Conservation (phyloP, 2,113 vertebrate species). For the Sceloporus undulatus region DNA sequence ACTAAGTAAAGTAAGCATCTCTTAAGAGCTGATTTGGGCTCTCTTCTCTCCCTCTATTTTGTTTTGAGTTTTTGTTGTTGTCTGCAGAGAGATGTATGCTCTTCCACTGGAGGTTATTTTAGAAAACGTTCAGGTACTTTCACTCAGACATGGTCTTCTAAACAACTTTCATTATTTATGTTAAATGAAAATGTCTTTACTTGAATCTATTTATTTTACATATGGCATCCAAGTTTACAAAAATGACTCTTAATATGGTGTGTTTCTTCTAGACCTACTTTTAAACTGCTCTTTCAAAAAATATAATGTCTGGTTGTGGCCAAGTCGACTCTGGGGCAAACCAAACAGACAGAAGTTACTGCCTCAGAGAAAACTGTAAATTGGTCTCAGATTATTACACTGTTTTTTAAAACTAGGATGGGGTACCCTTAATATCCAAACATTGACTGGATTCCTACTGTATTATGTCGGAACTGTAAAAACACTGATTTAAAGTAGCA, state of each 20-base stretch:
- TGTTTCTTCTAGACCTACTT: neutral
- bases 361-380: neutral
- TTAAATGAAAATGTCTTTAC: conserved; percentile 39
- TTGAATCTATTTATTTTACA: conserved; percentile 52
- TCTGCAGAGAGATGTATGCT: neutral
- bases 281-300: neutral
- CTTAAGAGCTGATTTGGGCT: conserved; percentile 32
- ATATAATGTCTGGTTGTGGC: neutral
- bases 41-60: neutral
- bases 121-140: conserved; percentile 35
- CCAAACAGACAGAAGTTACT: neutral
- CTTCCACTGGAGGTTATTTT: neutral
- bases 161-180: conserved; percentile 39
- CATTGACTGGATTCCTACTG: conserved; percentile 38
- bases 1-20: conserved; percentile 35
- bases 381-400: neutral
- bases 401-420: conserved; percentile 28
- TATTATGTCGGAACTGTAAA: conserved; percentile 46
- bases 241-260: conserved; percentile 26
- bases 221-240: conserved; percentile 41
- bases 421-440: conserved; percentile 43
- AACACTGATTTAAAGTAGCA: neutral
- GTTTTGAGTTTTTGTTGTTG: neutral
- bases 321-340: neutral
- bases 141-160: neutral